These are phyloP conservation scores for Heteronetta atricapilla DNA, from an alignment of 2,113 vertebrate genomes.

Conservation along the genomic window DNA sequence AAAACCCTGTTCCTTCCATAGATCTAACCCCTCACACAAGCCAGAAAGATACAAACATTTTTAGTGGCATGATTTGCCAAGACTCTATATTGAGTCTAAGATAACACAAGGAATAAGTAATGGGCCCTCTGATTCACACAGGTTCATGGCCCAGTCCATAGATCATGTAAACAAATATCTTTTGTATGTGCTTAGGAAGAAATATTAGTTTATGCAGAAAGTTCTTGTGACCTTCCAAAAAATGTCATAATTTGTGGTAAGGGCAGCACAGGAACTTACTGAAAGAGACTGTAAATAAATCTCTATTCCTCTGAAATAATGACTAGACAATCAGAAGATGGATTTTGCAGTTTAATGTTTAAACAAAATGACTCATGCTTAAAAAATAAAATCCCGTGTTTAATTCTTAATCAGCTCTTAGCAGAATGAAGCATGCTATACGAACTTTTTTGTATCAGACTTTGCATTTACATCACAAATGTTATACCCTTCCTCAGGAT, in stretches of 20 bases:
- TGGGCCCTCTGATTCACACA: not conserved
- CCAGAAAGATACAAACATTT: not conserved
- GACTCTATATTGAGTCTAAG: not conserved
- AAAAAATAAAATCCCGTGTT: not conserved
- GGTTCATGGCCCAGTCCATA: not conserved
- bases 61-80: not conserved
- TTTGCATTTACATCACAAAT: not conserved
- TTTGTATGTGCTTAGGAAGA: not conserved
- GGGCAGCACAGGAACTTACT: not conserved
- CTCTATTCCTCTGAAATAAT: not conserved
- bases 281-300: constrained; percentile 4
- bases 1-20: not conserved
- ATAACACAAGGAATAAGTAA: not conserved
- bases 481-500: not conserved
- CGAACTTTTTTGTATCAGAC: not conserved
- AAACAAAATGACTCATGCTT: not conserved
- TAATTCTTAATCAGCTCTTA: not conserved
- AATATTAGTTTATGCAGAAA: not conserved
- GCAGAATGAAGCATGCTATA: not conserved
- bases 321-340: not conserved
- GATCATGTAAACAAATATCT: not conserved
- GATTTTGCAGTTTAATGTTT: constrained; percentile 12
- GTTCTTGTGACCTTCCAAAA: not conserved
- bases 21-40: not conserved
- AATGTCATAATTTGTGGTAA: not conserved